Evolutionary conservation across 2,888 invertebrate genomes (phyloP).

Genomic region (Drosophila fungiperda): DNA sequence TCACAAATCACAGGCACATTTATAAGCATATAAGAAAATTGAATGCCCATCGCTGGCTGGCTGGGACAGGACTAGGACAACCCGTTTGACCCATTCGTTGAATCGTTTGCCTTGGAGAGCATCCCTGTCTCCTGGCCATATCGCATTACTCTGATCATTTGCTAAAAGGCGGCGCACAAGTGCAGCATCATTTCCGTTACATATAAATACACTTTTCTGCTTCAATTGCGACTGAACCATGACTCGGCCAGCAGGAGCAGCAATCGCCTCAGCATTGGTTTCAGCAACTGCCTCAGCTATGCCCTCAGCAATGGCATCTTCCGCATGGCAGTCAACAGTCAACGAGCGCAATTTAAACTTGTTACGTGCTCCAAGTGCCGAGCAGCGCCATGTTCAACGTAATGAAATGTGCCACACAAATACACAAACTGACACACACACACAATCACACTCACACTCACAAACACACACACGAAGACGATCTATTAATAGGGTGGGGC

Average conservation of each 20-base stretch:
- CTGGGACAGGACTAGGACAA: slow-evolving; percentile 21
- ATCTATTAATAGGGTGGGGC: slow-evolving; percentile 7
- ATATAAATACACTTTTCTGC: slow-evolving; percentile 80
- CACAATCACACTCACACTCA: slow-evolving; percentile 13
- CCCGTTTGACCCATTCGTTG: slow-evolving; percentile 35
- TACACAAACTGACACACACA: slow-evolving; percentile 16
- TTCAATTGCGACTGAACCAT: slow-evolving; percentile 71
- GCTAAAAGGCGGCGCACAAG: slow-evolving; percentile 70
- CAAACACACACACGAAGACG: slow-evolving; percentile 11
- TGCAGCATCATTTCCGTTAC: slow-evolving; percentile 80
- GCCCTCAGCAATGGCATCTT: slow-evolving; percentile 58
- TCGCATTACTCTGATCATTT: slow-evolving; percentile 67
- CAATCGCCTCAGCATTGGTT: slow-evolving; percentile 5
- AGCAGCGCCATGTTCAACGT: slow-evolving; percentile 72
- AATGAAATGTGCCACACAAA: slow-evolving; percentile 70
- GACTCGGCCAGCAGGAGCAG: slow-evolving; percentile 55
- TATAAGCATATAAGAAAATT: slow-evolving; percentile 41
- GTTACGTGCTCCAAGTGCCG: slow-evolving; percentile 73
- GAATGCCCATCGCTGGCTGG: slow-evolving; percentile 38
- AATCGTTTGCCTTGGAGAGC: background rate
- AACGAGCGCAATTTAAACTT: slow-evolving; percentile 80
- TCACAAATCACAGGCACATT: slow-evolving; percentile 60
- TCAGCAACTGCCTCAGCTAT: slow-evolving; percentile 5
- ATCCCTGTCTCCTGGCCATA: slow-evolving; percentile 19
- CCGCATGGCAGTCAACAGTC: slow-evolving; percentile 77